These are phyloP conservation scores for Sylvilagus bachmani DNA, from an alignment of 2,113 vertebrate genomes.

Conservation along the genomic window DNA sequence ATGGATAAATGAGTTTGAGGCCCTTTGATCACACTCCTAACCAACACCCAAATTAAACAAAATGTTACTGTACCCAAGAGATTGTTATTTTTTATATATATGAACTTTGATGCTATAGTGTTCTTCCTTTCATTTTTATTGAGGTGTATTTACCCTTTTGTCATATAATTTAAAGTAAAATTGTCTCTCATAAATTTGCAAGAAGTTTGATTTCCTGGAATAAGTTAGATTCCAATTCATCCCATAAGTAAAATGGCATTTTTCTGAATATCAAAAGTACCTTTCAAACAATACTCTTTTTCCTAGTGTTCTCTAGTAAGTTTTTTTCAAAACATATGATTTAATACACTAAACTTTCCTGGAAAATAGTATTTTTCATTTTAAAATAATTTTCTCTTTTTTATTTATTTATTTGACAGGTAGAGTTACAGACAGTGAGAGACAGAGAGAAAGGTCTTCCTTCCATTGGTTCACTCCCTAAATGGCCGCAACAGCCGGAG, in stretches of 20 bases:
- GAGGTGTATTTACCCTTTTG: neutral
- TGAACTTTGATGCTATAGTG: neutral
- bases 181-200: slow-evolving; percentile 43
- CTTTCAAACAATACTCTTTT: neutral
- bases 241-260: slow-evolving; percentile 29
- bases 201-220: slow-evolving; percentile 43
- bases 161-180: slow-evolving; percentile 23
- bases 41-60: too few species aligned
- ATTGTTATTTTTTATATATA: neutral
- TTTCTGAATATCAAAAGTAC: neutral
- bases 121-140: neutral
- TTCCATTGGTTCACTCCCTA: too few species aligned
- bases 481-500: too few species aligned
- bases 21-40: too few species aligned
- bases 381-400: slow-evolving; percentile 2
- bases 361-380: slow-evolving; percentile 32
- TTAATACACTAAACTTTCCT: neutral
- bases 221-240: slow-evolving; percentile 11
- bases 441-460: too few species aligned
- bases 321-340: slow-evolving; percentile 27
- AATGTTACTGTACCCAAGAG: too few species aligned
- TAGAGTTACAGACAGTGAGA: too few species aligned
- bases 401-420: too few species aligned
- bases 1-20: too few species aligned
- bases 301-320: neutral